A percentile compares a stretch with the other conserved stretches of the same genome.
These are phyloP conservation scores for Emmelina monodactyla DNA, from an alignment of 2,888 invertebrate genomes.

Conservation along the genomic window DNA sequence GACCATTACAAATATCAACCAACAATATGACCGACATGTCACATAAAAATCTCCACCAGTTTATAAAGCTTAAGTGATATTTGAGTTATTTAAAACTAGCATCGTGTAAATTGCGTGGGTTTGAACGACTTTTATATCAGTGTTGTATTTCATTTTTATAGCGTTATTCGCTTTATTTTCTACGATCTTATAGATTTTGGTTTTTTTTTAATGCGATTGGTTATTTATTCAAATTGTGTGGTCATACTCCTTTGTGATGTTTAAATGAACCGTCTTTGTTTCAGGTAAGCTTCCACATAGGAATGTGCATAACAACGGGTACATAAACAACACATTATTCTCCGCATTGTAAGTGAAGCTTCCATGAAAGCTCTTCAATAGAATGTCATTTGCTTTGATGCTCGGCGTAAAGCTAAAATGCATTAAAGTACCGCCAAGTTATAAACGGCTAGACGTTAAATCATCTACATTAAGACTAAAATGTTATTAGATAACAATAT, in stretches of 20 bases:
- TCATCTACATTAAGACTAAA: not conserved
- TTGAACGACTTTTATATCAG: not conserved
- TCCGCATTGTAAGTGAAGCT: conserved; percentile 2
- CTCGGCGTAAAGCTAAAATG: conserved; percentile 19
- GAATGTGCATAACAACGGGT: no score
- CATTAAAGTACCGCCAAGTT: conserved; percentile 21
- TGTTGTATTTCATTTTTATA: not conserved
- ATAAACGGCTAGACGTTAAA: conserved; percentile 22
- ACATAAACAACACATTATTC: conserved; percentile 3
- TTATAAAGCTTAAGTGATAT: not conserved
- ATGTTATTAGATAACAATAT: not conserved
- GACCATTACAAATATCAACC: conserved; percentile 38
- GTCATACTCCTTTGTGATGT: no score
- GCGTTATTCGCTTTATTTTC: no score
- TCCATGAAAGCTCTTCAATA: conserved; percentile 18
- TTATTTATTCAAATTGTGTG: no score
- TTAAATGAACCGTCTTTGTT: no score
- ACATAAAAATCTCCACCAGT: conserved; percentile 26
- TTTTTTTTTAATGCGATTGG: no score
- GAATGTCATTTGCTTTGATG: conserved; percentile 23
- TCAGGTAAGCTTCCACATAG: no score
- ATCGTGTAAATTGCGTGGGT: not conserved
- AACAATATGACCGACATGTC: conserved; percentile 27
- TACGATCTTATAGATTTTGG: no score
- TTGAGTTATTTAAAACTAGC: not conserved